Conservation (phyloP, 2,113 vertebrate species). For the Pollachius pollachius region DNA sequence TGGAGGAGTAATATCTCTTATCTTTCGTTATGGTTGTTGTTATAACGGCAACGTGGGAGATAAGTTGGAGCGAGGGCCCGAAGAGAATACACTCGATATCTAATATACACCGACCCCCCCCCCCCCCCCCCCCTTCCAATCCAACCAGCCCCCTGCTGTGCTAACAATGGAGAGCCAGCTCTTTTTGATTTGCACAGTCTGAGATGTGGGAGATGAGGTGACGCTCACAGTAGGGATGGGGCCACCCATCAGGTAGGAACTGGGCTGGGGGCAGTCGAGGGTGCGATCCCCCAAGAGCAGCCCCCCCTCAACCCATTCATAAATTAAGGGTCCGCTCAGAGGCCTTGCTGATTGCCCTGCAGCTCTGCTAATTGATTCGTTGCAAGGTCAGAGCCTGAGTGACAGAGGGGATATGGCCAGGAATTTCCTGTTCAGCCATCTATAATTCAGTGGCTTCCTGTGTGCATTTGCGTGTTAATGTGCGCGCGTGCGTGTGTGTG, state of each 20-base stretch:
- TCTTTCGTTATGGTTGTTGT: too few relatives aligned
- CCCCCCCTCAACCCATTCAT: constrained; percentile 22
- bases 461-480: constrained; percentile 21
- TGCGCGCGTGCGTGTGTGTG: background rate
- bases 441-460: constrained; percentile 76
- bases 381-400: constrained; percentile 69
- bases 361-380: constrained; percentile 75
- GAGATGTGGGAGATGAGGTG: constrained; percentile 25
- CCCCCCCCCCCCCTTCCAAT: too few relatives aligned
- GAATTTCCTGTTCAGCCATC: constrained; percentile 79
- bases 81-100: too few relatives aligned
- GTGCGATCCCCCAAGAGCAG: constrained; percentile 26
- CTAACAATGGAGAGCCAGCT: too few relatives aligned
- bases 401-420: constrained; percentile 62
- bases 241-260: constrained; percentile 55
- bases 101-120: too few relatives aligned
- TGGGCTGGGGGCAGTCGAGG: constrained; percentile 16
- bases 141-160: too few relatives aligned
- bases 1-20: constrained; percentile 10
- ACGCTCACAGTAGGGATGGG: constrained; percentile 21
- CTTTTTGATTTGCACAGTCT: constrained; percentile 33
- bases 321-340: constrained; percentile 57
- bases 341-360: constrained; percentile 59
- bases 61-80: too few relatives aligned
- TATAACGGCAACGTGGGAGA: too few relatives aligned